Percentiles rank a stretch among this genome's conserved stretches.
Evolutionary conservation across 2,888 invertebrate species (phyloP).

Genomic region (Pecten maximus): DNA sequence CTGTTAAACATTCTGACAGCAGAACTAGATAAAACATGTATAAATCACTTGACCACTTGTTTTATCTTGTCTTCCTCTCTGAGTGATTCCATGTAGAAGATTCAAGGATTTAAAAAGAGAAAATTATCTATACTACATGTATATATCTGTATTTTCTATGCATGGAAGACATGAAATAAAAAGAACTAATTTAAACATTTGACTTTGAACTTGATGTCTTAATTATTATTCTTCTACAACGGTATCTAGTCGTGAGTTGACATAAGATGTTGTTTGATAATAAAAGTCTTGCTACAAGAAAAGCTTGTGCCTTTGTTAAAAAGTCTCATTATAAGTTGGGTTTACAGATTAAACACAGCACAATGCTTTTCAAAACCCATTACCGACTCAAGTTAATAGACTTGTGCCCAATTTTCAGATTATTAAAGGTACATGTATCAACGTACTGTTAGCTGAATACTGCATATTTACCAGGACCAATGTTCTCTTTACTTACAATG

Average conservation of each 20-base stretch:
- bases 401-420: slow-evolving; percentile 14
- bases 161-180: not conserved
- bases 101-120: not conserved
- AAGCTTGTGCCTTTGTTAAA: not conserved
- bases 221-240: not conserved
- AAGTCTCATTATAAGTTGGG: not conserved
- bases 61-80: not conserved
- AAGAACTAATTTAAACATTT: not conserved
- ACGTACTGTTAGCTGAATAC: not conserved
- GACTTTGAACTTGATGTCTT: not conserved
- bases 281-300: not conserved
- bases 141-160: no score
- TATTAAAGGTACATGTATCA: slow-evolving; percentile 9
- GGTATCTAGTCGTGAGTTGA: not conserved
- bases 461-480: not conserved
- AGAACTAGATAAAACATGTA: not conserved
- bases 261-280: not conserved
- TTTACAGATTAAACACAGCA: slow-evolving; percentile 1
- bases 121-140: not conserved
- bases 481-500: not conserved
- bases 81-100: not conserved
- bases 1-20: no score
- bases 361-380: not conserved
- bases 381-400: slow-evolving; percentile 13
- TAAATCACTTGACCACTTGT: not conserved